Evolutionary conservation across 37 sponge, comb jelly and placozoan species (phyloP), one percentile per base, ranked within the genome.

Genomic region (Amphimedon queenslandica): DNA sequence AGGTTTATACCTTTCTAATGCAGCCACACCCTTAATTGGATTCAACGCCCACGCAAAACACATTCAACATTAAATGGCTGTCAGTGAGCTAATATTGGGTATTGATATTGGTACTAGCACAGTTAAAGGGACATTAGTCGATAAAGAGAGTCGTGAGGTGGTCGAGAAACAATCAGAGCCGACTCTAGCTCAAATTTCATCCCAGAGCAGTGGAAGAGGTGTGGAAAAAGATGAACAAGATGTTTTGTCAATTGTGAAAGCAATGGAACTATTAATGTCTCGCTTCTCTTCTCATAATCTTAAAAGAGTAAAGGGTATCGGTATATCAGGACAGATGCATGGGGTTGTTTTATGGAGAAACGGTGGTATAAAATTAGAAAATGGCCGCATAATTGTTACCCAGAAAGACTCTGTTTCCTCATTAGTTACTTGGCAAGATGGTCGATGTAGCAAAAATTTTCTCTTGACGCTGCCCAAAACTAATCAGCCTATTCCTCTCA

Each of bases 281-380:
- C 31, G 40, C 0, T 32, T 93, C 25, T 64, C 37, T n/a, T 10
- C 16, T 13, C 28, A 60, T 20, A 0, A 42, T 8, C 41, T 80
- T 67, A 21, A 18, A n/a, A 38, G 39, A 29, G 87, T 96, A 18
- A 61, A 21, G 10, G 47, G 66, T 27, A 80, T 96, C 30, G 94
- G 84, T 13, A 85, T 96, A 63, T 90, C 94, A 79, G 97, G 97
- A 1, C 97, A 96, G 80, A 96, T 96, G 97, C 97, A 96, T 73
- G 97, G 97, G 0, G 86, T 87, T 36, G 82, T 96, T 5, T 72
- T 96, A 18, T 96, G 97, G 97, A 81, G 68, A 33, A 73, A 55
- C 25, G 64, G 58, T 43, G 41, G 39, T 11, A 16, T 66, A 28
- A 24, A 36, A 29, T 37, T 65, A 33, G 20, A n/a, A 16, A 41